Percentiles rank a stretch among this genome's conserved stretches.
These are phyloP conservation scores for Bombus confusus DNA, from an alignment of 1,140 invertebrate species.

Conservation along the genomic window DNA sequence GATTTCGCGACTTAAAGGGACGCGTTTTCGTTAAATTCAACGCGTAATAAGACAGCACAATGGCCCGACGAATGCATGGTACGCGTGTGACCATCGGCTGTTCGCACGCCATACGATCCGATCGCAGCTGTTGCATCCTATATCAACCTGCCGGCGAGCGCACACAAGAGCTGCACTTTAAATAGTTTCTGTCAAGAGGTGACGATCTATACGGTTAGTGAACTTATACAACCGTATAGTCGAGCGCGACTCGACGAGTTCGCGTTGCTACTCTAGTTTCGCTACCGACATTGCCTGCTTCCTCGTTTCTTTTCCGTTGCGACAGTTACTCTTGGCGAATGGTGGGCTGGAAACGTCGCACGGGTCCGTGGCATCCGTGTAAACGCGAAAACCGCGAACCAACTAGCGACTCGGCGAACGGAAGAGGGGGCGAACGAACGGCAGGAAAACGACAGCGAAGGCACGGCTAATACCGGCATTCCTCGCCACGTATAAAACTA, in stretches of 20 bases:
- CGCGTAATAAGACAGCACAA: constrained; percentile 66
- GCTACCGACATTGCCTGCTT: background rate
- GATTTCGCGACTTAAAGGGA: constrained; percentile 47
- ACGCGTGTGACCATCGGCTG: constrained; percentile 59
- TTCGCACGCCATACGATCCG: constrained; percentile 66
- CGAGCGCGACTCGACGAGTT: background rate
- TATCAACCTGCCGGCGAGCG: constrained; percentile 53
- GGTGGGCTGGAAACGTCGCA: too few species aligned
- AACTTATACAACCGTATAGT: constrained; percentile 31
- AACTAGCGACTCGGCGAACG: background rate
- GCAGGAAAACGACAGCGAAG: constrained; percentile 1
- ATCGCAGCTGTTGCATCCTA: constrained; percentile 70
- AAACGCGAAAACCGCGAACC: background rate
- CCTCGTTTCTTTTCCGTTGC: too few species aligned
- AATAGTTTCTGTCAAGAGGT: constrained; percentile 65
- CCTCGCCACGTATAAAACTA: constrained; percentile 29
- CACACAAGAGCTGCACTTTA: constrained; percentile 56
- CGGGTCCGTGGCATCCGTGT: background rate
- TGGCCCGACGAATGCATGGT: constrained; percentile 51
- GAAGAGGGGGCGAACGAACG: background rate
- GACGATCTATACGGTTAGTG: constrained; percentile 69
- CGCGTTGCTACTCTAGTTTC: constrained; percentile 16
- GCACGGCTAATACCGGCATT: background rate
- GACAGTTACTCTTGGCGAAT: too few species aligned
- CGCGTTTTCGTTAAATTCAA: constrained; percentile 56